Percentiles rank a stretch among this genome's conserved stretches.
These are phyloP conservation scores for Netelia inedita DNA, from an alignment of 2,888 invertebrate genomes.

Conservation along the genomic window DNA sequence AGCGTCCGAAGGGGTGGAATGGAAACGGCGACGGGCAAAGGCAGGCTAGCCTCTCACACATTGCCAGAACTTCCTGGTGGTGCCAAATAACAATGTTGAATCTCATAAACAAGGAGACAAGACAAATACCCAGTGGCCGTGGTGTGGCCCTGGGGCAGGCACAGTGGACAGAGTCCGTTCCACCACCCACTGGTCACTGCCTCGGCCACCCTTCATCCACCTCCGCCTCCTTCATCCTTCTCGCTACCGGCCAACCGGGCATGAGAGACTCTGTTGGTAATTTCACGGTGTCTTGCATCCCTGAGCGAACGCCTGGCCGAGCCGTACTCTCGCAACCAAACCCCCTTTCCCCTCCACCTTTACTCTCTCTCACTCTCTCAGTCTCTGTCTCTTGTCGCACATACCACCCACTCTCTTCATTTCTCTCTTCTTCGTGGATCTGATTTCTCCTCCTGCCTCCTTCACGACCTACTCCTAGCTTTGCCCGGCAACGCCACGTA, in stretches of 20 bases:
- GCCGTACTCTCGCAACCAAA: constrained; percentile 57
- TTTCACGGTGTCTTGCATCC: constrained; percentile 88
- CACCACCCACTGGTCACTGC: constrained; percentile 78
- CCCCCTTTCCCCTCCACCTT: no score
- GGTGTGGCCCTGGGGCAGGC: constrained; percentile 80
- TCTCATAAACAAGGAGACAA: constrained; percentile 86
- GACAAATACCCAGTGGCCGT: constrained; percentile 84
- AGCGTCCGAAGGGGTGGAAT: constrained; percentile 60
- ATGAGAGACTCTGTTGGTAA: constrained; percentile 86
- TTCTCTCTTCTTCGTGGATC: constrained; percentile 70
- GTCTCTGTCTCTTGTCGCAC: constrained; percentile 39
- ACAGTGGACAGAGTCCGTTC: constrained; percentile 85
- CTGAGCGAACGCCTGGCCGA: constrained; percentile 84
- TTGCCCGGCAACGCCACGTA: constrained; percentile 68
- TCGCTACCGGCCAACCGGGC: constrained; percentile 74
- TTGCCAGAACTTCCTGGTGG: constrained; percentile 82
- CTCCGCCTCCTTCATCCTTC: constrained; percentile 35
- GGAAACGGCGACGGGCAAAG: constrained; percentile 66
- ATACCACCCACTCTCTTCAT: constrained; percentile 60
- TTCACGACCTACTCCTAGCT: constrained; percentile 71
- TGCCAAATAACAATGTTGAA: constrained; percentile 86
- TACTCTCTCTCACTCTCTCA: constrained; percentile 50
- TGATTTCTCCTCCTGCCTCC: constrained; percentile 55
- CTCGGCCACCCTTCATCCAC: constrained; percentile 67
- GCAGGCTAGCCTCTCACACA: constrained; percentile 73